Evolutionary conservation across 92 coral and sea anemone genomes (phyloP), one percentile per base, ranked within the genome.

Genomic region (Epizoanthus rinbou): DNA sequence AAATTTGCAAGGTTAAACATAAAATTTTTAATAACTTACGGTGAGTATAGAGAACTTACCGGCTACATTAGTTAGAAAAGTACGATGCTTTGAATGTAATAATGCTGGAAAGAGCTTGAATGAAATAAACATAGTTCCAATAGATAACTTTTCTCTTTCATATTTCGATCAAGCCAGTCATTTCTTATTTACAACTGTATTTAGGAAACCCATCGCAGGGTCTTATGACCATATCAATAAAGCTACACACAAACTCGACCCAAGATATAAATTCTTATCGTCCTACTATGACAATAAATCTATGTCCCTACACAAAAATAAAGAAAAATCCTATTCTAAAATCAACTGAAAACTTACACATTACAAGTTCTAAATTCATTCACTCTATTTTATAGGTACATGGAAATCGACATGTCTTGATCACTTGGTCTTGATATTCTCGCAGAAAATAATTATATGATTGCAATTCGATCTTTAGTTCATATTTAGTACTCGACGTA

Each of bases 1-100:
- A 74, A 8, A 72, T 80, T 22, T 35, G 62, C 64, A 69, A 57
- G 79, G 64, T 16, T 83, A 70, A 76, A 93, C 91, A 50, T 79
- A 85, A 91, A 89, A 85, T 78, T 75, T 91, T 93, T 93, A 93
- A 93, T 89, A 91, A 86, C 87, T 88, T 89, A 87, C 83, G 84
- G 80, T 64, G 81, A 78, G 73, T 89, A 90, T 88, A 88, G 88
- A 86, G 28, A 85, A 82, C 47, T 52, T 57, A 73, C 84, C 82
- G 62, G 93, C 86, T 78, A 82, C 85, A 17, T 67, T 91, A 80
- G 84, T 65, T 89, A 93, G 86, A 93, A 89, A 86, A 88, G 97
- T 91, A 93, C 71, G 97, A 75, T 54, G 76, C 23, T 76, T 88
- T 74, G 76, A 78, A 60, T 78, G 66, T 39, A 33, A 78, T 25